These are phyloP conservation scores for Bufo bufo DNA, from an alignment of 2,113 vertebrate genomes.

Conservation along the genomic window DNA sequence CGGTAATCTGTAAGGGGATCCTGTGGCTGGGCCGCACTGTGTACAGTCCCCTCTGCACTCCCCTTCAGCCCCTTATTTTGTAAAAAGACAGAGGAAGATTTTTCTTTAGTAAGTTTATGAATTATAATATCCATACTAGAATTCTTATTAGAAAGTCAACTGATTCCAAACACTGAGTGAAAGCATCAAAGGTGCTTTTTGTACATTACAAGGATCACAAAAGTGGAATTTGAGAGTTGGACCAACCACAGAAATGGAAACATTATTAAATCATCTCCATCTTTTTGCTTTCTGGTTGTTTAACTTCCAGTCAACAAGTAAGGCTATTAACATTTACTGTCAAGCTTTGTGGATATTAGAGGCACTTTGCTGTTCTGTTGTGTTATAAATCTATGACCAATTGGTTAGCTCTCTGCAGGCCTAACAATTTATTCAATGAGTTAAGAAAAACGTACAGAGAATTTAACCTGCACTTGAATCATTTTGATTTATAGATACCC, in stretches of 20 bases:
- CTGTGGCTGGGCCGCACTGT: no score
- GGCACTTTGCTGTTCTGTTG: conserved; percentile 39
- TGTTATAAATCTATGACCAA: conserved; percentile 44
- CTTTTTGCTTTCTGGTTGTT: conserved; percentile 32
- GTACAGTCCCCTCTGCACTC: no score
- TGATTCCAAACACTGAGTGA: not conserved
- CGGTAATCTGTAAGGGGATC: no score
- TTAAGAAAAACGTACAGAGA: conserved; percentile 2
- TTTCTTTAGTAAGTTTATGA: not conserved
- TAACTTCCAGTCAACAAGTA: conserved; percentile 42
- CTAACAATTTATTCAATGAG: not conserved
- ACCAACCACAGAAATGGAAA: conserved; percentile 40
- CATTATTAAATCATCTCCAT: conserved; percentile 50
- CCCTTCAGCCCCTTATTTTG: not conserved
- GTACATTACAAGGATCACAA: not conserved
- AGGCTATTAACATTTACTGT: conserved; percentile 54
- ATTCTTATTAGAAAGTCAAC: not conserved
- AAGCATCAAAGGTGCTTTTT: not conserved
- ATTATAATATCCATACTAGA: not conserved
- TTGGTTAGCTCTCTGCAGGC: conserved; percentile 9
- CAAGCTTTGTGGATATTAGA: conserved; percentile 53
- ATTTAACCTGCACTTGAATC: not conserved
- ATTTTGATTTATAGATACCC: not conserved
- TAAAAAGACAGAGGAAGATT: not conserved
- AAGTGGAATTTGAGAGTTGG: conserved; percentile 33